Base-by-base conservation (phyloP, 2,797 vertebrate species). In the Gobio occitaniae region DNA sequence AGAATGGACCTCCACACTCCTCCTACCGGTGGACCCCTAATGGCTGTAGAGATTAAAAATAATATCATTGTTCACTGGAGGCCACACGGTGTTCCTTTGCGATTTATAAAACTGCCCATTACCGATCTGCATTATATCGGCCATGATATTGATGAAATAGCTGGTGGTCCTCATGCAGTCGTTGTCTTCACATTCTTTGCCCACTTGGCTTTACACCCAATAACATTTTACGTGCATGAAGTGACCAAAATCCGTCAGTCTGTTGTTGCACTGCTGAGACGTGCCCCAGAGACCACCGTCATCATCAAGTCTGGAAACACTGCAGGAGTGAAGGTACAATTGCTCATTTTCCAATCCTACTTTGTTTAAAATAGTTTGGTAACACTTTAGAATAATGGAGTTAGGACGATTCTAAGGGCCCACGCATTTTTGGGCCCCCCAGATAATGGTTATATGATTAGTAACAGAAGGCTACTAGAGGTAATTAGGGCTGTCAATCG, bases 251-350 rank as follows among this genome's bases (percentile, higher is more conserved):
- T 77, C 32, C 52, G 74, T 41, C 10, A 59, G 29, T 54, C 80
- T 44, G 80, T 82, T 47, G 16, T 61, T 19, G 68, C 52, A 1
- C 25, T 71, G 10, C 38, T 72, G 11, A 59, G 16, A 17, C 70
- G 44, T 17, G 70, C 70, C 17, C 70, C 70, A 72, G 13, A 50
- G 70, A 72, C 44, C 2, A 82, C 25, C 6, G 41, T 82, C 25
- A 38, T 82, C 41, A 82, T 82, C 80, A 82, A 82, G 38, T 59
- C 68, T 72, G 69, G 80, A 17, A 82, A 82, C 68, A 82, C 80
- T 32, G 32, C 48, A 17, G 70, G 47, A 17, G 0, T 29, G 17
- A 74, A 74, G 70, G 70, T 74, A 74, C 70, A 25, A 4, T 2
- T 10, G 44, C 0, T 48, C 1, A 10, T 25, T 48, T 65, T 66